Percentiles rank a stretch among this genome's conserved stretches.
These are phyloP conservation scores for Mormyrus iriodes DNA, from an alignment of 2,113 vertebrate species.

Conservation along the genomic window DNA sequence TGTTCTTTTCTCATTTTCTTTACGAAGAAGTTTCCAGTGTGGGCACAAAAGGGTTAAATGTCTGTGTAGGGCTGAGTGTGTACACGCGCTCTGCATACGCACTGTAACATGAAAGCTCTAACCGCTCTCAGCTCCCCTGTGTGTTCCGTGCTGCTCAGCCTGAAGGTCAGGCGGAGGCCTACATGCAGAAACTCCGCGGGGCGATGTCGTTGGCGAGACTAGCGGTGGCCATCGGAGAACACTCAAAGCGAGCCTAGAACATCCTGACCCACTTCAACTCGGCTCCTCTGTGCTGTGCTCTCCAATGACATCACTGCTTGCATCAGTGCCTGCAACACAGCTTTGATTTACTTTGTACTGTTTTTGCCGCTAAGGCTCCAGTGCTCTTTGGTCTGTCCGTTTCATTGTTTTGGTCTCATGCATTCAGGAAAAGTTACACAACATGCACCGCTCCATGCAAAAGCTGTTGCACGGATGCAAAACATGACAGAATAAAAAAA, in stretches of 20 bases:
- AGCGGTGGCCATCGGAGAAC: constrained; percentile 1
- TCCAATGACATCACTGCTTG: background rate
- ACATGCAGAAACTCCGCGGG: constrained; percentile 29
- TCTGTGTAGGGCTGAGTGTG: constrained; percentile 19
- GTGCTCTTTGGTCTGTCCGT: background rate
- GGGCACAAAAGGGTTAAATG: constrained; percentile 58
- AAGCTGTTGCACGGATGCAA: background rate
- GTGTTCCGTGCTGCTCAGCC: constrained; percentile 52
- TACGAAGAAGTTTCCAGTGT: constrained; percentile 45
- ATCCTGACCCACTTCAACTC: constrained; percentile 9
- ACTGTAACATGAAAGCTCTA: constrained; percentile 36
- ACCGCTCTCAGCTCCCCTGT: constrained; percentile 51
- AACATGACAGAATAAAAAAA: background rate
- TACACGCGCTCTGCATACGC: background rate
- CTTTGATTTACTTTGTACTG: background rate
- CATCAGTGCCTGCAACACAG: background rate
- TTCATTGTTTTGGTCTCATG: background rate
- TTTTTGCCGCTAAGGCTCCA: background rate
- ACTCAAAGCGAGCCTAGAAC: constrained; percentile 13
- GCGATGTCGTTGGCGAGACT: constrained; percentile 18
- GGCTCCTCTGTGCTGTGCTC: background rate
- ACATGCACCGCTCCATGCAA: background rate
- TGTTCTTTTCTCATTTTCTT: constrained; percentile 15
- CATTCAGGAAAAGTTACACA: background rate
- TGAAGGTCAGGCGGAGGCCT: background rate